Conservation (phyloP, 64 coral and sea anemone genomes). For the Anthopleura sola region DNA sequence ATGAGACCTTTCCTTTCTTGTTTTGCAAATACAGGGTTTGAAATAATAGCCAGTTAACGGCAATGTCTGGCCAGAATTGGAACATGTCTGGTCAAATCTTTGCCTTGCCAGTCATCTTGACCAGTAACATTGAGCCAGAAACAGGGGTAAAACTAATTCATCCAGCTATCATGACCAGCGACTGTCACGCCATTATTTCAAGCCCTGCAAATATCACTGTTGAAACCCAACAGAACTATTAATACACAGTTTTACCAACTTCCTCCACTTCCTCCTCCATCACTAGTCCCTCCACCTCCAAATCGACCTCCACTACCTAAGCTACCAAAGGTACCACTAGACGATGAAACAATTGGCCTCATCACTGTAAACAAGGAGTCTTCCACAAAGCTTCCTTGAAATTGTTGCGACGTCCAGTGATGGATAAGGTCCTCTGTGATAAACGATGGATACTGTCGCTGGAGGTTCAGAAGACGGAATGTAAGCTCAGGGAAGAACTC, state of each 20-base stretch:
- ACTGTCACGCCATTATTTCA: too few species aligned
- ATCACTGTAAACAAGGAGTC: slow-evolving; percentile 21
- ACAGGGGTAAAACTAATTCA: too few species aligned
- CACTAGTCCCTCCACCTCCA: slow-evolving; percentile 51
- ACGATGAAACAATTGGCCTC: slow-evolving; percentile 10
- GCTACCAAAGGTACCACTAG: slow-evolving; percentile 28
- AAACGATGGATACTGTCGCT: slow-evolving; percentile 58
- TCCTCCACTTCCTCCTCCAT: slow-evolving; percentile 68
- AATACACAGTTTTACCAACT: slow-evolving; percentile 54
- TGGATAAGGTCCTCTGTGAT: slow-evolving; percentile 58
- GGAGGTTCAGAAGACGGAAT: slow-evolving; percentile 57
- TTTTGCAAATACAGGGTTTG: too few species aligned
- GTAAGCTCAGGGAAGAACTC: slow-evolving; percentile 71
- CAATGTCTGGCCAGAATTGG: too few species aligned
- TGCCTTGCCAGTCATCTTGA: too few species aligned
- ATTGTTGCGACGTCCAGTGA: slow-evolving; percentile 46
- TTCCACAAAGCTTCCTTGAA: slow-evolving; percentile 47
- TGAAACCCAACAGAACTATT: background rate
- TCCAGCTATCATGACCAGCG: too few species aligned
- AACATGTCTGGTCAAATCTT: too few species aligned
- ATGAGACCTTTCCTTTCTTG: too few species aligned
- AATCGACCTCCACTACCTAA: slow-evolving; percentile 55
- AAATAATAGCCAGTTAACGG: too few species aligned
- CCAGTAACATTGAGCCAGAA: too few species aligned
- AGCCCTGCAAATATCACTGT: background rate